These are phyloP conservation scores for Gallinago nigripennis DNA, from an alignment of 2,797 vertebrate genomes.

Conservation along the genomic window DNA sequence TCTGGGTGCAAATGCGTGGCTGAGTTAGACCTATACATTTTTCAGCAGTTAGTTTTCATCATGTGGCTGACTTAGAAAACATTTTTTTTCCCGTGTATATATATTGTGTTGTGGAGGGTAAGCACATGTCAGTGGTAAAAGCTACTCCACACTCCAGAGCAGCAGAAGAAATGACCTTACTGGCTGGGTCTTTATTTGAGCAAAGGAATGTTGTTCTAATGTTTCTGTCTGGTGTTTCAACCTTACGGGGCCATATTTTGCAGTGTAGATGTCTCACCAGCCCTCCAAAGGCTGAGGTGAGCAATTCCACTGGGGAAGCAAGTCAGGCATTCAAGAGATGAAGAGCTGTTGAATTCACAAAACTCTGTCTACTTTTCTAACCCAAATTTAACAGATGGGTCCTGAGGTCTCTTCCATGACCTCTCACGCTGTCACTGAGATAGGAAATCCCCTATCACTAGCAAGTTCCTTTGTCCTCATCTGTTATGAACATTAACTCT, in stretches of 20 bases:
- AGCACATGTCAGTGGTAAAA: neutral
- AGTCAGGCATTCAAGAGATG: neutral
- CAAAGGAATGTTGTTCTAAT: neutral
- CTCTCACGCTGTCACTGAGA: neutral
- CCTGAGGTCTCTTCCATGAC: neutral
- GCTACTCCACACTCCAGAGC: neutral
- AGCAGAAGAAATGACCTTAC: neutral
- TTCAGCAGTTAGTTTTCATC: neutral
- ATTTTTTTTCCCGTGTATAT: neutral
- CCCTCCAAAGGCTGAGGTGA: neutral
- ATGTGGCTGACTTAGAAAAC: neutral
- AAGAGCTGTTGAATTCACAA: neutral
- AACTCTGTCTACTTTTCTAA: neutral
- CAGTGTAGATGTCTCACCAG: neutral
- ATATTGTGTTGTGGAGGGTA: neutral
- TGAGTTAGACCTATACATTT: neutral
- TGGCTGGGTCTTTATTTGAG: neutral
- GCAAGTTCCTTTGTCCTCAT: neutral
- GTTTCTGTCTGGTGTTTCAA: conserved; percentile 4
- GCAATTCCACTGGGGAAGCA: neutral
- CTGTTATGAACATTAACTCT: neutral
- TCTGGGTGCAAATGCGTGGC: neutral
- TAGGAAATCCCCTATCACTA: neutral
- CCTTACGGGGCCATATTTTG: neutral
- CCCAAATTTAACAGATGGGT: conserved; percentile 9